These are phyloP conservation scores for Catostomus latipinnis DNA, from an alignment of 2,797 vertebrate species.

Conservation along the genomic window DNA sequence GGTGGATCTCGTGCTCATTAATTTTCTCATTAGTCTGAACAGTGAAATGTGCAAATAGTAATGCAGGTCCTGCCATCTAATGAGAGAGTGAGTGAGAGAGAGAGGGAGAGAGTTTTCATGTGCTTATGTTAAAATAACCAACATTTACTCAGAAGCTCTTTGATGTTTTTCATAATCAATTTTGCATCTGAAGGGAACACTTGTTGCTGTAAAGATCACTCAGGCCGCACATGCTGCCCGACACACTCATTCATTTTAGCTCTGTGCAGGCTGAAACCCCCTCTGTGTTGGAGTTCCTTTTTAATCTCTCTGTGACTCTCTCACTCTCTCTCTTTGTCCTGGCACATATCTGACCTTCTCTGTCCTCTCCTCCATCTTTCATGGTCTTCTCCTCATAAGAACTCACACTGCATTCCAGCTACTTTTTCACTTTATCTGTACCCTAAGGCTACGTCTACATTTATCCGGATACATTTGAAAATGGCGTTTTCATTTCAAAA, in stretches of 20 bases:
- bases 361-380: neutral
- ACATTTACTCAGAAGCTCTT: conserved; percentile 20
- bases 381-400: neutral
- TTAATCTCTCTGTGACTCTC: conserved; percentile 22
- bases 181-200: conserved; percentile 21
- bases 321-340: neutral
- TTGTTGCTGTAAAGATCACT: conserved; percentile 33
- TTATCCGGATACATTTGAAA: no score
- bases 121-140: conserved; percentile 32
- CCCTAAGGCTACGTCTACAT: neutral
- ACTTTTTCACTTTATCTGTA: conserved; percentile 3
- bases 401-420: neutral
- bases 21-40: conserved; percentile 39
- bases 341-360: conserved; percentile 1
- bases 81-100: conserved; percentile 18
- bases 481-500: no score
- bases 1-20: conserved; percentile 24
- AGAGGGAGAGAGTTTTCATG: neutral
- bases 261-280: conserved; percentile 10
- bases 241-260: conserved; percentile 21
- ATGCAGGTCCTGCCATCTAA: conserved; percentile 9
- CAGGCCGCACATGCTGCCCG: neutral
- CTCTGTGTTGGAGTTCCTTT: neutral
- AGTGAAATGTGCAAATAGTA: conserved; percentile 23
- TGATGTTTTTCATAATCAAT: conserved; percentile 32